Conservation (phyloP, 2,888 invertebrate species). For the Marasmarcha lunaedactyla region DNA sequence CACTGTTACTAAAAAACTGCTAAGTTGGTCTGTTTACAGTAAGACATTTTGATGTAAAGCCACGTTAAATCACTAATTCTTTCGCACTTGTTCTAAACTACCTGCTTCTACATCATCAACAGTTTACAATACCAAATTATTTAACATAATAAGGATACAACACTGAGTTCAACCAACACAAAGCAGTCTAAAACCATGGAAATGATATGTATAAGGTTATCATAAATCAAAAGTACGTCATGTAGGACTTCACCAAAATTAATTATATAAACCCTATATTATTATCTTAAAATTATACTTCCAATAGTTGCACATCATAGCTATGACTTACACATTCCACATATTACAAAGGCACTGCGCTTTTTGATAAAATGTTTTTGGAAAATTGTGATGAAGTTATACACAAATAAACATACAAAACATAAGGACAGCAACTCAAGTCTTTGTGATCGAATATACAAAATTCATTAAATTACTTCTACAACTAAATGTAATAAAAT, state of each 20-base stretch:
- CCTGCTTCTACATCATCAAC: too few relatives aligned
- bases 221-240: background rate
- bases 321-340: constrained; percentile 29
- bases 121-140: too few relatives aligned
- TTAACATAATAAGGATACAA: too few relatives aligned
- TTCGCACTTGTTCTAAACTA: too few relatives aligned
- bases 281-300: constrained; percentile 3
- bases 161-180: background rate
- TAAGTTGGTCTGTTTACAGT: too few relatives aligned
- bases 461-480: too few relatives aligned
- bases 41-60: too few relatives aligned
- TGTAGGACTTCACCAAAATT: background rate
- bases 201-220: background rate
- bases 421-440: constrained; percentile 12
- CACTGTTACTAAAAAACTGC: too few relatives aligned
- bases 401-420: constrained; percentile 14
- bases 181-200: background rate
- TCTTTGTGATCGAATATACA: background rate
- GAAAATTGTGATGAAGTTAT: constrained; percentile 24
- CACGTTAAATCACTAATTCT: too few relatives aligned
- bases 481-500: too few relatives aligned
- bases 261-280: background rate
- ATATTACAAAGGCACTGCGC: constrained; percentile 54
- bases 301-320: constrained; percentile 21
- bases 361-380: constrained; percentile 30